Percentiles rank a stretch among this genome's conserved stretches.
Evolutionary conservation across 2,797 vertebrate genomes (phyloP).

Genomic region (Peromyscus aztecus): DNA sequence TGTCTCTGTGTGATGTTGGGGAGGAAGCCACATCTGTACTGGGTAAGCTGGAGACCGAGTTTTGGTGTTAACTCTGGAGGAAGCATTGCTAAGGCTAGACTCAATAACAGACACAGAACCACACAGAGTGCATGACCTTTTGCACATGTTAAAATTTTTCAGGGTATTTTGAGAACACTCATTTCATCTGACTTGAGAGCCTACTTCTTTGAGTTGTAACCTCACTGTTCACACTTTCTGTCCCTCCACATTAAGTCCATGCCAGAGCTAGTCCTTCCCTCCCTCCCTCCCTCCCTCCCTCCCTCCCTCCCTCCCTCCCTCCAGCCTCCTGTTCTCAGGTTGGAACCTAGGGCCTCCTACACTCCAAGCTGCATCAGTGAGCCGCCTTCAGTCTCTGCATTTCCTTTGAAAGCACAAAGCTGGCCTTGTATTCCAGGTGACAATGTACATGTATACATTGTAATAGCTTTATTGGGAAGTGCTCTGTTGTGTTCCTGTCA

Average conservation of each 20-base stretch:
- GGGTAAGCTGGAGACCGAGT: not conserved
- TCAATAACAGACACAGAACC: not conserved
- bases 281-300: not conserved
- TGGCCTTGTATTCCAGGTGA: not conserved
- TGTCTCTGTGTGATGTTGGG: not conserved
- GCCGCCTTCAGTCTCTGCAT: not conserved
- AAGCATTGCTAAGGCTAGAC: not conserved
- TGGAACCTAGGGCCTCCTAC: not conserved
- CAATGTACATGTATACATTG: not conserved
- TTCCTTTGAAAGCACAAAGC: not conserved
- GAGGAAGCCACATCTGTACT: not conserved
- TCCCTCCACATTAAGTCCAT: fast-evolving
- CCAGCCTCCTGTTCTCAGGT: not conserved
- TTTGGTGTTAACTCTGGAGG: not conserved
- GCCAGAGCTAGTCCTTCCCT: not conserved
- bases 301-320: no score
- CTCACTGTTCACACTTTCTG: not conserved
- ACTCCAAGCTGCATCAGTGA: not conserved
- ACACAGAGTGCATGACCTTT: not conserved
- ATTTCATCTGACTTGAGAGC: not conserved
- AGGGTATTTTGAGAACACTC: not conserved
- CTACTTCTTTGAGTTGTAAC: not conserved
- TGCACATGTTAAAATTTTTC: not conserved
- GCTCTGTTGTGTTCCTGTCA: fast-evolving
- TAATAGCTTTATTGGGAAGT: not conserved